phyloP scores from a whole-genome alignment of 2,797 vertebrate genomes.

The Cossypha caffra region DNA sequence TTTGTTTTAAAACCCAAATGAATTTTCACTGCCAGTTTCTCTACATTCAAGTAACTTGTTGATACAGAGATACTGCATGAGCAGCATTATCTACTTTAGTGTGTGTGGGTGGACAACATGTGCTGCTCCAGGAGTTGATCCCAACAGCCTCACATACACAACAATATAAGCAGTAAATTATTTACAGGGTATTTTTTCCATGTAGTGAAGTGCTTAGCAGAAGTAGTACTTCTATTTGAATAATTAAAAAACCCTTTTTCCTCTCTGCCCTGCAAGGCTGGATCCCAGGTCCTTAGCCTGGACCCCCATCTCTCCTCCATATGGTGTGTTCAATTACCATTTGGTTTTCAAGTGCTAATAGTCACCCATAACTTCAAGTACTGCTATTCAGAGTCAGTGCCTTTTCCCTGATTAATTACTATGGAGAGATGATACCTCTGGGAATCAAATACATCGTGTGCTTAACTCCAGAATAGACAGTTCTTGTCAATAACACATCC shows the following conservation, averaged over 20 bases:
- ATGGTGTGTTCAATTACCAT: neutral
- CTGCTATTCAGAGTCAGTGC: neutral
- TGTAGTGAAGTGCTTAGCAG: neutral
- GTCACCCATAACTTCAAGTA: neutral
- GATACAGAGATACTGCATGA: neutral
- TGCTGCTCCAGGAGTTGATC: neutral
- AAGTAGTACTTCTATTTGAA: neutral
- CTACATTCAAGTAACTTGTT: neutral
- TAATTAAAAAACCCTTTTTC: neutral
- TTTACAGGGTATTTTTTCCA: neutral
- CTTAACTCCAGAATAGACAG: slow-evolving; percentile 7
- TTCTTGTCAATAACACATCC: slow-evolving; percentile 15
- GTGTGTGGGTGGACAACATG: accelerated
- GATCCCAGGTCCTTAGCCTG: neutral
- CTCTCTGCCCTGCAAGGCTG: neutral
- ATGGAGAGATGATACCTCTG: slow-evolving; percentile 1
- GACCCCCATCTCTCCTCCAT: neutral
- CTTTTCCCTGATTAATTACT: slow-evolving; percentile 10
- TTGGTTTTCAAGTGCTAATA: neutral
- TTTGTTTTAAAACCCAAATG: neutral
- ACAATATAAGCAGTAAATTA: neutral
- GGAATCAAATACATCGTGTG: slow-evolving; percentile 23
- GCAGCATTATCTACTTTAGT: neutral
- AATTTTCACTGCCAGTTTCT: neutral
- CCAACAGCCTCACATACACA: neutral